Conservation (phyloP, 1,140 invertebrate genomes). For the Sinonovacula constricta region DNA sequence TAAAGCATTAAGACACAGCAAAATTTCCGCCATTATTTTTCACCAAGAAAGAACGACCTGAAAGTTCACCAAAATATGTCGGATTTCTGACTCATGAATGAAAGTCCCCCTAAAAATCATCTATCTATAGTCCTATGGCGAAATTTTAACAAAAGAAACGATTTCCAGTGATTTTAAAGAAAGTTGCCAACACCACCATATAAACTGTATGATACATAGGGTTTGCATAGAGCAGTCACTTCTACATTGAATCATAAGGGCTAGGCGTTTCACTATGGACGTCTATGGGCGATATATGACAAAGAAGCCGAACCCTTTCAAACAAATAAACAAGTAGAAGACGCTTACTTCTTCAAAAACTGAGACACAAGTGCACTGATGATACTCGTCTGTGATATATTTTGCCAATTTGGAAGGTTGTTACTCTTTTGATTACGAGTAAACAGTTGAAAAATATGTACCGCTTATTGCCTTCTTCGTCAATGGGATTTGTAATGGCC, state of each 20-base stretch:
- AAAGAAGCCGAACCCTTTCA: conserved; percentile 19
- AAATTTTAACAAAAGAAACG: background rate
- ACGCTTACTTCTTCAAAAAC: background rate
- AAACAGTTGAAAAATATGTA: background rate
- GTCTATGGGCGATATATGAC: conserved; percentile 35
- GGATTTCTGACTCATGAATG: conserved; percentile 68
- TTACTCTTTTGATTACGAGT: background rate
- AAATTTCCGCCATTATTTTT: conserved; percentile 50
- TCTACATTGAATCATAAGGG: conserved; percentile 50
- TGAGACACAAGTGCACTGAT: background rate
- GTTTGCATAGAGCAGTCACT: conserved; percentile 52
- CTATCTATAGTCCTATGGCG: conserved; percentile 29
- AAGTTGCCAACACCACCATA: conserved; percentile 53
- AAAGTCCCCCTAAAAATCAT: conserved; percentile 70
- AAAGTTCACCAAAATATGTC: conserved; percentile 72
- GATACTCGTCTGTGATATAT: background rate
- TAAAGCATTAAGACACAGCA: conserved; percentile 27
- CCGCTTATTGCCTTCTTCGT: conserved; percentile 15
- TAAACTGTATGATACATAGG: conserved; percentile 60
- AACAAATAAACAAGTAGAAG: background rate
- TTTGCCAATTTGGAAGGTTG: background rate
- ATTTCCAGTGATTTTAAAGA: conserved; percentile 25
- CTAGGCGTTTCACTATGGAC: conserved; percentile 58
- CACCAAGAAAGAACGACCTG: conserved; percentile 70
- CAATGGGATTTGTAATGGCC: conserved; percentile 60